Evolutionary conservation across 1,140 invertebrate genomes (phyloP), one percentile per base, ranked within the genome.

Genomic region (Lepidotrigona ventralis): DNA sequence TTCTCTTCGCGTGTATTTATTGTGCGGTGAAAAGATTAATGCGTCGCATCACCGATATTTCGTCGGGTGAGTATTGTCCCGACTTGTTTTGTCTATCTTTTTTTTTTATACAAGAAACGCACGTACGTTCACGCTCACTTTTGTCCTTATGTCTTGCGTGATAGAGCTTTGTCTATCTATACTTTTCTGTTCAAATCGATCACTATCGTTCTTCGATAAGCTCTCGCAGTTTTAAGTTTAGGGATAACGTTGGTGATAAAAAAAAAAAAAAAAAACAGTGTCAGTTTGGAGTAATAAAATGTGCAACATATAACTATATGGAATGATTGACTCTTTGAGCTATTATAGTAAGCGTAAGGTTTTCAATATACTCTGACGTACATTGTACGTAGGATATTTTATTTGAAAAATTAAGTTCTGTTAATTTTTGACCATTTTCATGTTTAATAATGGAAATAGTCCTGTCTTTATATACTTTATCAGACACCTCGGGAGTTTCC

Each of bases 1-100:
- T 70, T 83, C 70, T 64, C 70, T 56, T 78, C 75, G 39, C 39
- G 46, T 83, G 66, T 68, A 56, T 83, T 78, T 78, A 78, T 83
- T 63, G 66, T 11, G 56, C 66, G 8, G 81, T 78, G 64, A 83
- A 83, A 78, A 63, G 81, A 78, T 78, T 14, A 53, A 78, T 53
- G 81, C 75, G 53, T 82, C 19, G 53, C 80, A 33, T 69, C 64
- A 56, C n/a, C 19, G n/a, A 63, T 21, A 46, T 33, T 46, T 26
- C 26, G 19, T 46, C 26, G 14, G 26, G 11, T 26, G n/a, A n/a
- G 54, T 8, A 63, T 39, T 15, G 29, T 33, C 11, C 1, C 1
- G 26, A 9, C 15, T 12, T 0, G 14, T 6, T 46, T 46, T 8
- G 23, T 1, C 3, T 26, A 26, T 26, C 15, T 26, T 26, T 46